Evolutionary conservation across 2,888 invertebrate genomes (phyloP), one percentile per base, ranked within the genome.

Genomic region (Actias luna): DNA sequence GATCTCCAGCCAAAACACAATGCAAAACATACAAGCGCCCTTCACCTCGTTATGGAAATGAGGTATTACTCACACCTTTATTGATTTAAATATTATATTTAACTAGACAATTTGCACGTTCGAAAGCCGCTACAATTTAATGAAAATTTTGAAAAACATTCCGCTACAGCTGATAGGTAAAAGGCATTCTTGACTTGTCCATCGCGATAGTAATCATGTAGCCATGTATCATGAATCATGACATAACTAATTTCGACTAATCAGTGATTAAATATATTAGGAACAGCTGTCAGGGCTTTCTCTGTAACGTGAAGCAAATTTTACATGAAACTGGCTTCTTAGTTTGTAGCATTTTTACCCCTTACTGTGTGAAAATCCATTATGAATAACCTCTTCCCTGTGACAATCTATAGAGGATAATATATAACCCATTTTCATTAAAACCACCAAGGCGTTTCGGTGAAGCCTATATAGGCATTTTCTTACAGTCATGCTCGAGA

Each of bases 11-110:
- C 61, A 57, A 59, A 66, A 68, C 63, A 70, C 71, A 72, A 71
- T 69, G 65, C 67, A 63, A 72, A 64, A 70, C 66, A 67, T 64
- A 68, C 65, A 64, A 62, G 64, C 66, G 78, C 76, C 83, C 82
- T 82, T 83, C 78, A 79, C 78, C 83, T 73, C 69, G 66, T 75
- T 81, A 79, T 82, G 76, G 64, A 74, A 79, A 78, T 78, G 66
- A 59, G 31, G 64, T 64, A 68, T 77, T 77, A 75, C 71, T 75
- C 73, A 77, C 67, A 58, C 61, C 42, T 18, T 65, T 70, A 72
- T 71, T 71, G 66, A 61, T 66, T 65, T 62, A 7, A 65, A 60
- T 55, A 55, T 55, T 29, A 29, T 55, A 55, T 55, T 55, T 55
- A 55, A 55, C 29, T 33, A 46, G n/a, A 16, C 29, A 16, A 18